Evolutionary conservation across 2,797 vertebrate species (phyloP).

Genomic region (Hemitrygon akajei): DNA sequence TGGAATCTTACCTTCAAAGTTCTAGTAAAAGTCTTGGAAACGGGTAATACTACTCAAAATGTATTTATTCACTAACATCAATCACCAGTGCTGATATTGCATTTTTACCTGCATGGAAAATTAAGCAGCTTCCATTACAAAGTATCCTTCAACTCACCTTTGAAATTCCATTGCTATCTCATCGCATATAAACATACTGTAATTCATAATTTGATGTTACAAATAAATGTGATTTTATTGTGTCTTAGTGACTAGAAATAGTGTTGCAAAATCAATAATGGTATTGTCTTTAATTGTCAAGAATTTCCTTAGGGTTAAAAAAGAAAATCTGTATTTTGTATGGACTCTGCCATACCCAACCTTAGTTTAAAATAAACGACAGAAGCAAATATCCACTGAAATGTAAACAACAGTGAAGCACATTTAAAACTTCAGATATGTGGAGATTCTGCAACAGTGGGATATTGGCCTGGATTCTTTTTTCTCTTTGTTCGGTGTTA

Average conservation of each 20-base stretch:
- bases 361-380: neutral
- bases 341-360: neutral
- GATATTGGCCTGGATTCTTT: neutral
- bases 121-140: neutral
- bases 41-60: neutral
- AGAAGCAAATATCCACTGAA: neutral
- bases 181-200: neutral
- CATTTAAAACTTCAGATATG: neutral
- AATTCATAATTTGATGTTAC: neutral
- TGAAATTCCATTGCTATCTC: neutral
- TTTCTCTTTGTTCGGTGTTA: neutral
- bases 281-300: neutral
- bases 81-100: neutral
- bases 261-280: neutral
- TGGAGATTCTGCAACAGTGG: neutral
- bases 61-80: neutral
- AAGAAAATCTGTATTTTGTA: neutral
- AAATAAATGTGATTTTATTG: neutral
- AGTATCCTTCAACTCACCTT: neutral
- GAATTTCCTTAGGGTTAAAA: neutral
- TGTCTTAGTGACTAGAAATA: neutral
- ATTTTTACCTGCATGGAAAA: neutral
- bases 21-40: neutral
- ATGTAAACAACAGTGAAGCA: neutral
- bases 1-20: neutral